A percentile compares a stretch with the other conserved stretches of the same genome.
These are phyloP conservation scores for Trachythela sp. DNA, from an alignment of 64 coral and sea anemone species.

Conservation along the genomic window DNA sequence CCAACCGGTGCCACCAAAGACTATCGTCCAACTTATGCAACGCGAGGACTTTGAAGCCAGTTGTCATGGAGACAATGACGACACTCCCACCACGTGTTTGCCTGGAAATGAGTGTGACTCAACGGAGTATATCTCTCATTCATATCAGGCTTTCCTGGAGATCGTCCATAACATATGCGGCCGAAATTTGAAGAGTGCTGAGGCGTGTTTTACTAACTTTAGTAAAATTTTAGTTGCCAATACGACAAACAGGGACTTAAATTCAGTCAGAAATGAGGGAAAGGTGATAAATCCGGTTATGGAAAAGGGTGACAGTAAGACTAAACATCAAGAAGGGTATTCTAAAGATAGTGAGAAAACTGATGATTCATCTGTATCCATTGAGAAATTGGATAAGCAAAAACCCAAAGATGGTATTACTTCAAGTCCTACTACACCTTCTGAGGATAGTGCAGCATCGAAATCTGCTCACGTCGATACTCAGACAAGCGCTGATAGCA, in stretches of 20 bases:
- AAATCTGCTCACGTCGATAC: not conserved
- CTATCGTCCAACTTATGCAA: not conserved
- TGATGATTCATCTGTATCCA: not conserved
- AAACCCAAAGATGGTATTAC: not conserved
- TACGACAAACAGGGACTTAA: not conserved
- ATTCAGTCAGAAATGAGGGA: not conserved
- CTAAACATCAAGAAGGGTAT: not conserved
- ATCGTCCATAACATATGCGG: slow-evolving; percentile 1
- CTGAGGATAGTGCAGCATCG: slow-evolving; percentile 39
- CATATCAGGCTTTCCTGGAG: not conserved
- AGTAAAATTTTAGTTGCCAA: not conserved
- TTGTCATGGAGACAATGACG: not conserved
- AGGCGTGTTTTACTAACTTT: not conserved
- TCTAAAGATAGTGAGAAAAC: not conserved
- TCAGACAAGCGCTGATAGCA: not conserved
- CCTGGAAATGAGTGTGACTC: not conserved
- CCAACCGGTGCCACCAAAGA: not conserved
- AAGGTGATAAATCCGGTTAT: not conserved
- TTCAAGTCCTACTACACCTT: not conserved
- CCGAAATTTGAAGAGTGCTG: not conserved
- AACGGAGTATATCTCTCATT: not conserved
- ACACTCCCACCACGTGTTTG: not conserved
- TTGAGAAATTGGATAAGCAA: not conserved
- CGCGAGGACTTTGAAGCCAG: not conserved
- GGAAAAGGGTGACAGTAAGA: not conserved